Conservation (phyloP, 1,140 invertebrate species). For the Nylanderia fulva region DNA sequence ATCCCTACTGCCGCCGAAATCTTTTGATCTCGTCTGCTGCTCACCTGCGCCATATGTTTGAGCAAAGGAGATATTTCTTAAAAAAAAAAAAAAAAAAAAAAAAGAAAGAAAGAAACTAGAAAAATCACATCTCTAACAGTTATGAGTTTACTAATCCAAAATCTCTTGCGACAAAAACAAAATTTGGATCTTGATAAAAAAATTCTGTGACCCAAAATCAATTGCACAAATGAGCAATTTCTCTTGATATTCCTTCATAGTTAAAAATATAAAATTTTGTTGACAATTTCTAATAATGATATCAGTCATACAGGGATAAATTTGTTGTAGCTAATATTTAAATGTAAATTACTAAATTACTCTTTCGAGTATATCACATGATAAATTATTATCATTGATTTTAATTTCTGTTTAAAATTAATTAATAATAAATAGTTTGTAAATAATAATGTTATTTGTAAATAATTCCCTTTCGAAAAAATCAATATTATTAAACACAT, state of each 20-base stretch:
- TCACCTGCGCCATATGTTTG: conserved; percentile 49
- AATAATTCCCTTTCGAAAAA: too few species aligned
- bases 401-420: not conserved
- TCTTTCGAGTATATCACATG: not conserved
- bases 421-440: not conserved
- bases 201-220: not conserved
- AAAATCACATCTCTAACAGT: conserved; percentile 1
- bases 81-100: too few species aligned
- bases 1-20: conserved; percentile 46
- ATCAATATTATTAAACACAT: not conserved
- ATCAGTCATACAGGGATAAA: not conserved
- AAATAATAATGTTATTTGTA: too few species aligned
- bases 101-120: not conserved
- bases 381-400: not conserved
- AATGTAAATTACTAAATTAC: not conserved
- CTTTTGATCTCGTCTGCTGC: conserved; percentile 57
- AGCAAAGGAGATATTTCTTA: conserved; percentile 24
- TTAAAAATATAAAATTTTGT: not conserved
- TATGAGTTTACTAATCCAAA: not conserved
- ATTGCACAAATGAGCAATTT: not conserved
- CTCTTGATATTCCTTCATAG: not conserved
- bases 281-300: not conserved
- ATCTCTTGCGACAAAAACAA: not conserved
- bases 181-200: not conserved
- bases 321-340: not conserved